Evolutionary conservation across 2,113 vertebrate genomes (phyloP).

Genomic region (Crotophaga sulcirostris): DNA sequence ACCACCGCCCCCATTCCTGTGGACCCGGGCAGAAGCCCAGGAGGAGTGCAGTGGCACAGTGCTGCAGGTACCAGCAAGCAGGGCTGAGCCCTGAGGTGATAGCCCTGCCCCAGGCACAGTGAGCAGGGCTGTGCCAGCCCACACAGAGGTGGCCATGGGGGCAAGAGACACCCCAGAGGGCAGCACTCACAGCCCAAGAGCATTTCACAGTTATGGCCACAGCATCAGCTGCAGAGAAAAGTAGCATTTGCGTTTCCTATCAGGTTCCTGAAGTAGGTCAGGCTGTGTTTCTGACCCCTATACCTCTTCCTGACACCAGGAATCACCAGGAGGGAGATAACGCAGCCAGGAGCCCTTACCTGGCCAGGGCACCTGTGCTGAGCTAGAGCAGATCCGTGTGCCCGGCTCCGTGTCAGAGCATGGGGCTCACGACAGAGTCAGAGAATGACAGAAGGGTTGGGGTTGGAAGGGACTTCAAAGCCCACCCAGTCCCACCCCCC

Average conservation of each 20-base stretch:
- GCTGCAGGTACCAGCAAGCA: too few relatives aligned
- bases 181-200: too few relatives aligned
- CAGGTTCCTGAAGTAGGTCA: background rate
- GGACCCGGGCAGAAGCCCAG: rapidly evolving
- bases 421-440: rapidly evolving
- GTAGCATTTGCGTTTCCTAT: background rate
- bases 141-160: too few relatives aligned
- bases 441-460: too few relatives aligned
- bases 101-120: too few relatives aligned
- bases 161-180: too few relatives aligned
- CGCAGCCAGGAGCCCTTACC: background rate
- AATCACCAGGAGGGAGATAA: background rate
- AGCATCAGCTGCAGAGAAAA: too few relatives aligned
- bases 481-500: too few relatives aligned
- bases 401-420: background rate
- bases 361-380: background rate
- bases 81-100: too few relatives aligned
- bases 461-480: too few relatives aligned
- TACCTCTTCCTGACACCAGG: background rate
- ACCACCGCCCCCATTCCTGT: rapidly evolving
- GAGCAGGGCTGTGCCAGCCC: too few relatives aligned
- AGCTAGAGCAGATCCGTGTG: rapidly evolving
- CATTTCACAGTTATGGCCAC: too few relatives aligned
- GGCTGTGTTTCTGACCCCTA: background rate
- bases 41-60: background rate